A percentile compares a stretch with the other conserved stretches of the same genome.
phyloP scores from a whole-genome alignment of 1,140 invertebrate genomes.

The Globodera ellingtonae region DNA sequence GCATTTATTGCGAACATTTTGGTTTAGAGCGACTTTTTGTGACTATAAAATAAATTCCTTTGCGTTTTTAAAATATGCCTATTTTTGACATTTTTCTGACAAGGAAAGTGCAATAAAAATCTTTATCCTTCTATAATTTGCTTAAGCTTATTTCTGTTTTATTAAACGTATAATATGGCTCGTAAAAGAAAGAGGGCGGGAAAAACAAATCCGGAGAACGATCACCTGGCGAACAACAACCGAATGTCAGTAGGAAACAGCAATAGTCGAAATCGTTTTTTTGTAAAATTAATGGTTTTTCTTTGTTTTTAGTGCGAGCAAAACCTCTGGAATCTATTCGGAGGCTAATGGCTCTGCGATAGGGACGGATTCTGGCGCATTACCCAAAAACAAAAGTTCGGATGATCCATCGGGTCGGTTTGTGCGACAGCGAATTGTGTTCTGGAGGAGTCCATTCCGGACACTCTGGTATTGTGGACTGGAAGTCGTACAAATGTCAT shows the following conservation, averaged over 20 bases:
- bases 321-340: neutral
- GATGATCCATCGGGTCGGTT: neutral
- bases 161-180: neutral
- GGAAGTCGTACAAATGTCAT: constrained; percentile 23
- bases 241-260: neutral
- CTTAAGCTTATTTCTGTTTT: neutral
- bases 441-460: constrained; percentile 40
- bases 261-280: neutral
- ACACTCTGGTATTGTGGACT: constrained; percentile 33
- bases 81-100: neutral
- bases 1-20: neutral
- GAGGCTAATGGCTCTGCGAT: neutral
- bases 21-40: neutral
- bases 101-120: neutral
- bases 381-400: constrained; percentile 27
- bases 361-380: constrained; percentile 19
- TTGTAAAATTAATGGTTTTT: constrained; percentile 3
- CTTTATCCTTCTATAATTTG: too few relatives aligned
- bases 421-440: constrained; percentile 29
- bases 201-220: neutral
- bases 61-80: neutral
- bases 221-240: too few relatives aligned
- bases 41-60: neutral
- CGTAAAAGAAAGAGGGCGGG: neutral
- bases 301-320: neutral